Evolutionary conservation across 2,888 invertebrate genomes (phyloP), one percentile per base, ranked within the genome.

Genomic region (Chrysodeixis includens): DNA sequence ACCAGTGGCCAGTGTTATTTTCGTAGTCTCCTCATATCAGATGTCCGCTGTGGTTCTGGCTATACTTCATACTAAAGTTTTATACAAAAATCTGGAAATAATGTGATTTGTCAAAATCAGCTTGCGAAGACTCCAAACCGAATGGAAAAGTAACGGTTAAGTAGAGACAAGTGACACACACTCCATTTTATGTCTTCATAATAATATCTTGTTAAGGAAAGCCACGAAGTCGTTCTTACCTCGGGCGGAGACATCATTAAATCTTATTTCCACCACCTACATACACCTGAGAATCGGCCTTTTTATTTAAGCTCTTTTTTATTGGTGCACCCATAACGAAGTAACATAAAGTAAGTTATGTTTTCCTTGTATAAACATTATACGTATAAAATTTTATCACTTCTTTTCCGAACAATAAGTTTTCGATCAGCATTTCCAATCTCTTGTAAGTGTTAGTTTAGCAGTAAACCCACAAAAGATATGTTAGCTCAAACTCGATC

Each of bases 351-450:
- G 35, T 52, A 35, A 51, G 49, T 5, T 32, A 52, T 26, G 14
- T 52, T 18, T 3, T 51, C 12, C 52, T 14, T 14, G 26, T 26
- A 22, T 22, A 20, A 14, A 32, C n/a, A n/a, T 16, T 30, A 30
- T 14, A 30, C 30, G 30, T 68, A 44, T 58, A 49, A 35, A 44
- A 72, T 72, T 54, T 26, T 35, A 66, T 63, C 49, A 52, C 44
- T 14, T 56, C 30, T 46, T 63, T 22, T 18, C 30, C 30, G 30
- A 60, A 64, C 65, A 62, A 66, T 57, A 64, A 66, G 55, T 60
- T 61, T 12, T 35, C 18, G 56, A 62, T 70, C 75, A 64, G 74
- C 70, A 70, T 66, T 72, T 78, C 62, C 66, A 74, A 77, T 78
- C 51, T 60, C 18, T 44, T 53, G 22, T 61, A 69, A 66, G 56